Evolutionary conservation across 2,113 vertebrate species (phyloP).

Genomic region (zebrafish (Danio rerio)): DNA sequence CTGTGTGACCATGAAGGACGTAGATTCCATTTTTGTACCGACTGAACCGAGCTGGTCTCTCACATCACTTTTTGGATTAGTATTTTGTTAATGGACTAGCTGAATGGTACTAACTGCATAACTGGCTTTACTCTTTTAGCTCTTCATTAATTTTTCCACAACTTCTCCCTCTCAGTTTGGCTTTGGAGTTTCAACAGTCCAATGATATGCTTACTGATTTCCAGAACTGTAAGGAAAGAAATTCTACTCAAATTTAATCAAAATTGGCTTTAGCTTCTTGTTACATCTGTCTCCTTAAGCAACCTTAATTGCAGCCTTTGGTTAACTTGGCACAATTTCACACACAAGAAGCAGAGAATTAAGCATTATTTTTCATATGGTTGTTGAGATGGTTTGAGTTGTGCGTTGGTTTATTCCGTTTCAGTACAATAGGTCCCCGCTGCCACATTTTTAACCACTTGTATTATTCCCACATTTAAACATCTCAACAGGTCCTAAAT

Average conservation of each 20-base stretch:
- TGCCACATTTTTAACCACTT: conserved; percentile 37
- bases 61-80: conserved; percentile 11
- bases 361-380: conserved; percentile 43
- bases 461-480: conserved; percentile 36
- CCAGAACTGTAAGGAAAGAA: not conserved
- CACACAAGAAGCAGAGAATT: conserved; percentile 39
- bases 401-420: conserved; percentile 35
- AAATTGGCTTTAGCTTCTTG: not conserved
- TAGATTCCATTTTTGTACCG: conserved; percentile 36
- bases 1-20: conserved; percentile 53
- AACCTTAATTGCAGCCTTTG: conserved; percentile 4
- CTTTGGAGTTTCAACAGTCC: not conserved
- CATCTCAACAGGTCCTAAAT: conserved; percentile 23
- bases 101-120: not conserved
- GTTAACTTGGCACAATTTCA: conserved; percentile 34
- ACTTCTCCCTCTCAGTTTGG: not conserved
- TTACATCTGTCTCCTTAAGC: conserved; percentile 30
- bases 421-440: conserved; percentile 34
- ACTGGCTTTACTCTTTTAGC: not conserved
- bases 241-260: conserved; percentile 25
- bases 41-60: conserved; percentile 34
- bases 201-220: not conserved
- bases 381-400: conserved; percentile 32
- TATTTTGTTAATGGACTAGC: not conserved
- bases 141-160: conserved; percentile 18